Evolutionary conservation across 2,113 vertebrate species (phyloP).

Genomic region (Corythornis cristatus): DNA sequence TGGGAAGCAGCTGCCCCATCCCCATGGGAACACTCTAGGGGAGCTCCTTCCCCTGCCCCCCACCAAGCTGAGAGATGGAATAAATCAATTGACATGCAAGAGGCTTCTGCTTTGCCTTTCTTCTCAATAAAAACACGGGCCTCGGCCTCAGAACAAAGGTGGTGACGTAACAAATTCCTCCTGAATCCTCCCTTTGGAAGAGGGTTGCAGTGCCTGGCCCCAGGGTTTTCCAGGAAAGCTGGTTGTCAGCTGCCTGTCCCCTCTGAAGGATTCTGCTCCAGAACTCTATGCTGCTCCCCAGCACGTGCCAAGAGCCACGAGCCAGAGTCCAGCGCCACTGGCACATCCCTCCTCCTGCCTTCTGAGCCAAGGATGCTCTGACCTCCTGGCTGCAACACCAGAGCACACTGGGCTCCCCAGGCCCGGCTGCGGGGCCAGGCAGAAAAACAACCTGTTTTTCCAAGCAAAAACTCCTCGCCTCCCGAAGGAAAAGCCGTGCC

Average conservation of each 20-base stretch:
- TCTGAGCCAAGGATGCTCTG: accelerated
- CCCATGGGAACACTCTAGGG: not conserved
- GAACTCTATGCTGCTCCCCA: not conserved
- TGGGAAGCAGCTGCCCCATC: accelerated
- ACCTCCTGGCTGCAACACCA: accelerated
- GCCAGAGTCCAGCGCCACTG: not conserved
- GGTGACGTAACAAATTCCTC: not conserved
- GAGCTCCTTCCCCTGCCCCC: not conserved
- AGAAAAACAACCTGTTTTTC: not conserved
- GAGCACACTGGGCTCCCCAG: accelerated
- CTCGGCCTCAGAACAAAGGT: not conserved
- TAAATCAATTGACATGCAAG: accelerated
- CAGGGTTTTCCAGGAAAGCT: not conserved
- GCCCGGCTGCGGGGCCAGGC: not conserved
- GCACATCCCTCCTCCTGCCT: not conserved
- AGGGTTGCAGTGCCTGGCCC: accelerated
- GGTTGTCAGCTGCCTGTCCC: not conserved
- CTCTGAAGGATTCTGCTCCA: accelerated
- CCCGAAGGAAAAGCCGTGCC: not conserved
- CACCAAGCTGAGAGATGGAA: accelerated
- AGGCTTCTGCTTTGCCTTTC: not conserved
- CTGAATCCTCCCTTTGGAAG: accelerated
- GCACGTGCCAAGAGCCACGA: accelerated
- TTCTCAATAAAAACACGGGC: not conserved
- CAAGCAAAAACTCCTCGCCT: not conserved